Percentiles rank a stretch among this genome's conserved stretches.
These are phyloP conservation scores for Drosophila seguyi DNA, from an alignment of 1,140 invertebrate species.

Conservation along the genomic window DNA sequence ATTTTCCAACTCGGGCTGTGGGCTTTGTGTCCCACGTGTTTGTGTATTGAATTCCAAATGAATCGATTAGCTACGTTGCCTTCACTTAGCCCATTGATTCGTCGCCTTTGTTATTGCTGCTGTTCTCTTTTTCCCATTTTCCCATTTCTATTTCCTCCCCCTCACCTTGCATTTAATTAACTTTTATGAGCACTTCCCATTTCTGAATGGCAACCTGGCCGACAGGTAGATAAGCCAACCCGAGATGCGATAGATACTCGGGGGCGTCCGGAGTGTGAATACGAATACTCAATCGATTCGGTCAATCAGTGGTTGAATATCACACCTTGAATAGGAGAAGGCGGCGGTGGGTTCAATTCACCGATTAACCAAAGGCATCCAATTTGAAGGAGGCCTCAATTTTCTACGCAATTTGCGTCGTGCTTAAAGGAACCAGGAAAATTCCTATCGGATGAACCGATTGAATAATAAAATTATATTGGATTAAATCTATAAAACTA, in stretches of 20 bases:
- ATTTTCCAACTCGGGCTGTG: constrained; percentile 57
- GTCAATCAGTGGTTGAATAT: constrained; percentile 28
- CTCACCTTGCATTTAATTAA: constrained; percentile 76
- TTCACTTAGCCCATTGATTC: constrained; percentile 63
- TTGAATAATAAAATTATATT: background rate
- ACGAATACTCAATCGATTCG: constrained; percentile 25
- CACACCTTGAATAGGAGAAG: constrained; percentile 13
- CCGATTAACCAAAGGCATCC: constrained; percentile 6
- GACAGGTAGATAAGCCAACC: constrained; percentile 26
- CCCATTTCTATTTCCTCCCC: constrained; percentile 27
- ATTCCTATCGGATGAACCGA: background rate
- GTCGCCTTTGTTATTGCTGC: constrained; percentile 51
- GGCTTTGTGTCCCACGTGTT: constrained; percentile 49
- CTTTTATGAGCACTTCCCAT: constrained; percentile 73
- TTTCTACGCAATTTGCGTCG: background rate
- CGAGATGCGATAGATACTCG: constrained; percentile 27
- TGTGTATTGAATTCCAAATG: constrained; percentile 81
- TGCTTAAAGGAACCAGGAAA: background rate
- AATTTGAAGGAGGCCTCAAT: constrained; percentile 3
- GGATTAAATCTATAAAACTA: background rate
- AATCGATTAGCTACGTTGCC: constrained; percentile 76
- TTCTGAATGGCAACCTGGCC: constrained; percentile 36
- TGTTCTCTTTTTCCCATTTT: constrained; percentile 49
- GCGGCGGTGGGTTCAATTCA: constrained; percentile 5
- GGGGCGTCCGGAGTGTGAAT: constrained; percentile 17